Percentiles rank a stretch among this genome's conserved stretches.
Evolutionary conservation across 2,888 invertebrate species (phyloP).

Genomic region (Papilio gigon): DNA sequence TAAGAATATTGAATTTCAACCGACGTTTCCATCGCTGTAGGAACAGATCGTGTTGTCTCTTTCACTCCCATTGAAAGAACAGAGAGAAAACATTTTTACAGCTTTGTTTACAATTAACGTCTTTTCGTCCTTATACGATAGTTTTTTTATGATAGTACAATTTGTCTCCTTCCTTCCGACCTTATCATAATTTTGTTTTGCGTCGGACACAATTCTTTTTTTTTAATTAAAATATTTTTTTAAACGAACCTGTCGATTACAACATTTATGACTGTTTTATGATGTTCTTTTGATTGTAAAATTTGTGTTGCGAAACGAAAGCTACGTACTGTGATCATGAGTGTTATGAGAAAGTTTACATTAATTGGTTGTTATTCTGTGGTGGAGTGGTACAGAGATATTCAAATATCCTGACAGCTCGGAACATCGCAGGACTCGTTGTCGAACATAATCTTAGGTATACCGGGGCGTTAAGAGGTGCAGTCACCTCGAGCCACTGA

Average conservation of each 20-base stretch:
- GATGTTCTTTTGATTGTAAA: conserved; percentile 24
- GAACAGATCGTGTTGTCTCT: background rate
- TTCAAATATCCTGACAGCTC: too few species aligned
- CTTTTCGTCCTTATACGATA: conserved; percentile 44
- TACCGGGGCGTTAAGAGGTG: too few species aligned
- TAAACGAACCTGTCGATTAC: conserved; percentile 25
- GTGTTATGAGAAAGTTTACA: conserved; percentile 3
- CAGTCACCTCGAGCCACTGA: too few species aligned
- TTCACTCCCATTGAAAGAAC: background rate
- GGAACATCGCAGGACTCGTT: too few species aligned
- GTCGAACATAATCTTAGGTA: too few species aligned
- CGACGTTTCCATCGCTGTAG: conserved; percentile 6
- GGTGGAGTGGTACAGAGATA: background rate
- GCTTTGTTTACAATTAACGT: conserved; percentile 44
- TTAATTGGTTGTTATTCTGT: conserved; percentile 15
- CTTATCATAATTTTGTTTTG: conserved; percentile 53
- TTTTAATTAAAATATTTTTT: conserved; percentile 31
- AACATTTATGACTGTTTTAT: conserved; percentile 32
- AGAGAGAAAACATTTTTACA: conserved; percentile 15
- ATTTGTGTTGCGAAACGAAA: conserved; percentile 20
- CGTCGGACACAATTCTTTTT: conserved; percentile 49
- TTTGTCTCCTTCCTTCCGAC: conserved; percentile 63
- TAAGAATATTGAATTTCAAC: conserved; percentile 23
- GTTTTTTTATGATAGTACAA: conserved; percentile 42
- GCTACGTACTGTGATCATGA: conserved; percentile 16